Evolutionary conservation across 2,797 vertebrate species (phyloP).

Genomic region (Sphenodon punctatus): DNA sequence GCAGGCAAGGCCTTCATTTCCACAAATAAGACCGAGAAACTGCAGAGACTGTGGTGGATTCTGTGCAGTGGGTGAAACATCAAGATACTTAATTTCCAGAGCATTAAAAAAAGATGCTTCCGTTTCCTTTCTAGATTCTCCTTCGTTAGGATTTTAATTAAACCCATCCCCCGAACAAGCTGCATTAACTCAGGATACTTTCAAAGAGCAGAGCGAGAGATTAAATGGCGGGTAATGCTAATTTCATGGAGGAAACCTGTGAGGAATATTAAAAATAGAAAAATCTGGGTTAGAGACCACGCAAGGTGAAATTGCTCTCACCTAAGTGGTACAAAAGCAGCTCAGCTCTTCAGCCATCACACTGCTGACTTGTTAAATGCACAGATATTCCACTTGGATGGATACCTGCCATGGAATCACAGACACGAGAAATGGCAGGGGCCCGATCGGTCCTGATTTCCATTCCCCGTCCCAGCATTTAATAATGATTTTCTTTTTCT

Average conservation of each 20-base stretch:
- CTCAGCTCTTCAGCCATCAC: rapidly evolving
- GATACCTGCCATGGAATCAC: background rate
- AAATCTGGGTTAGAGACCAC: background rate
- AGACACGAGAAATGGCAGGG: rapidly evolving
- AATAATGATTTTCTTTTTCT: too few species aligned
- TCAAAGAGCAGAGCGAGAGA: background rate
- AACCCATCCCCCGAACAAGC: background rate
- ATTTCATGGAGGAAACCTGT: background rate
- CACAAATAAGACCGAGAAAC: background rate
- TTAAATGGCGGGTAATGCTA: background rate
- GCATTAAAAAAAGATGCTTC: background rate
- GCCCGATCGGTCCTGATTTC: background rate
- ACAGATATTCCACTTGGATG: rapidly evolving
- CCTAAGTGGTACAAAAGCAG: rapidly evolving
- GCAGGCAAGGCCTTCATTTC: too few species aligned
- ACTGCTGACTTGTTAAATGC: too few species aligned
- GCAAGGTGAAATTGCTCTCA: rapidly evolving
- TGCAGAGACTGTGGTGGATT: background rate
- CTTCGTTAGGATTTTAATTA: conserved; percentile 36
- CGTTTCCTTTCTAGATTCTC: background rate
- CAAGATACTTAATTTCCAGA: background rate
- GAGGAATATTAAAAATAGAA: rapidly evolving
- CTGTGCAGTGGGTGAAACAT: background rate
- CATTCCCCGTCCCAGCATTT: too few species aligned
- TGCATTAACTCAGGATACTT: background rate